Evolutionary conservation across 2,888 invertebrate species (phyloP).

Genomic region (Ctenicera cuprea): DNA sequence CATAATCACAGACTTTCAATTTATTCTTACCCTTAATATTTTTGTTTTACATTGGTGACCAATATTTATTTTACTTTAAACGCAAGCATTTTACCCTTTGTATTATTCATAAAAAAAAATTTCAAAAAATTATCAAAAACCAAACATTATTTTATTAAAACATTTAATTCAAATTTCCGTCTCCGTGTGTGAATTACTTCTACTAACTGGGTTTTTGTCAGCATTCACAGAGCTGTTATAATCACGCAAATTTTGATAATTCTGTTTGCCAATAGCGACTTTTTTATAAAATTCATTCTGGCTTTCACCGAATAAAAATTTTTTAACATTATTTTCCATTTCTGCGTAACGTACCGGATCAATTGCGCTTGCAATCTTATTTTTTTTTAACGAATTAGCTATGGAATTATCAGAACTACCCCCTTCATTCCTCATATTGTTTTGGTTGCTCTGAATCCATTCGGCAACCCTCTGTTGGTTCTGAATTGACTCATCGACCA

Average conservation of each 20-base stretch:
- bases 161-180: conserved; percentile 63
- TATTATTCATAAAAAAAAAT: too few relatives aligned
- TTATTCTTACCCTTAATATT: conserved; percentile 29
- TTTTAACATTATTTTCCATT: conserved; percentile 87
- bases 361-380: conserved; percentile 71
- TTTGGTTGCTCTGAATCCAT: conserved; percentile 79
- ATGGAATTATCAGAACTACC: conserved; percentile 71
- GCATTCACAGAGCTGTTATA: conserved; percentile 32
- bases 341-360: conserved; percentile 76
- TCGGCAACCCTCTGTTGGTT: conserved; percentile 78
- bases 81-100: too few relatives aligned
- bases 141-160: too few relatives aligned
- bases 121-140: too few relatives aligned
- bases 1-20: conserved; percentile 44
- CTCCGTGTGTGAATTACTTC: conserved; percentile 61
- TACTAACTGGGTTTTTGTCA: conserved; percentile 32
- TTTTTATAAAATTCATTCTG: conserved; percentile 65
- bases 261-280: conserved; percentile 67
- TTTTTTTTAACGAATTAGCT: conserved; percentile 68
- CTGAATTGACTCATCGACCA: conserved; percentile 60
- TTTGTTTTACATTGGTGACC: not conserved
- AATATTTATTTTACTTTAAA: not conserved
- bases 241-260: conserved; percentile 62
- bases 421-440: conserved; percentile 75
- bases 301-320: conserved; percentile 77